Evolutionary conservation across 2,888 invertebrate species (phyloP).

Genomic region (Andrena dorsata): DNA sequence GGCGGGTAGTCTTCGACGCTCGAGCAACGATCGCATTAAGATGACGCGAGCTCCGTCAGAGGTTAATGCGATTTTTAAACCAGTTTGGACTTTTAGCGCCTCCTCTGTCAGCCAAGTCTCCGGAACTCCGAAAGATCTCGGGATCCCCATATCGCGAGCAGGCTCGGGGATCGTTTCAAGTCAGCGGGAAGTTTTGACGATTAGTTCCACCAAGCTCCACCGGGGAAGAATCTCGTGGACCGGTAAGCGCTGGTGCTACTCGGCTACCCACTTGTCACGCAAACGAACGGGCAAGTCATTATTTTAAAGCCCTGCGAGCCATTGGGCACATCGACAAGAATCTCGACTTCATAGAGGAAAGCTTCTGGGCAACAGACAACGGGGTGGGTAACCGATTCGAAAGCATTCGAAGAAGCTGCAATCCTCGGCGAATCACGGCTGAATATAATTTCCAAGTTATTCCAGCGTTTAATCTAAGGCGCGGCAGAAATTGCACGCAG

Average conservation of each 20-base stretch:
- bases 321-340: background rate
- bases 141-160: conserved; percentile 31
- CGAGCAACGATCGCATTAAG: conserved; percentile 16
- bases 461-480: conserved; percentile 55
- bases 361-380: background rate
- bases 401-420: background rate
- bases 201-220: conserved; percentile 29
- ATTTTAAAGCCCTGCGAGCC: background rate
- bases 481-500: conserved; percentile 37
- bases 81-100: conserved; percentile 38
- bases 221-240: background rate
- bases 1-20: background rate
- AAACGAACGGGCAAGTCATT: conserved; percentile 13
- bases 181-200: conserved; percentile 46
- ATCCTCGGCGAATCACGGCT: conserved; percentile 26
- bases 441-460: conserved; percentile 56
- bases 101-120: conserved; percentile 10
- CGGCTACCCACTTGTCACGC: background rate
- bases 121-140: conserved; percentile 17
- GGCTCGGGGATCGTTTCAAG: conserved; percentile 42
- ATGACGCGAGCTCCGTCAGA: conserved; percentile 7
- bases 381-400: conserved; percentile 23
- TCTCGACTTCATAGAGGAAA: background rate
- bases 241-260: conserved; percentile 4
- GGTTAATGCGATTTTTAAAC: conserved; percentile 33